These are phyloP conservation scores for Spilogale gracilis DNA, from an alignment of 2,113 vertebrate genomes.

Conservation along the genomic window DNA sequence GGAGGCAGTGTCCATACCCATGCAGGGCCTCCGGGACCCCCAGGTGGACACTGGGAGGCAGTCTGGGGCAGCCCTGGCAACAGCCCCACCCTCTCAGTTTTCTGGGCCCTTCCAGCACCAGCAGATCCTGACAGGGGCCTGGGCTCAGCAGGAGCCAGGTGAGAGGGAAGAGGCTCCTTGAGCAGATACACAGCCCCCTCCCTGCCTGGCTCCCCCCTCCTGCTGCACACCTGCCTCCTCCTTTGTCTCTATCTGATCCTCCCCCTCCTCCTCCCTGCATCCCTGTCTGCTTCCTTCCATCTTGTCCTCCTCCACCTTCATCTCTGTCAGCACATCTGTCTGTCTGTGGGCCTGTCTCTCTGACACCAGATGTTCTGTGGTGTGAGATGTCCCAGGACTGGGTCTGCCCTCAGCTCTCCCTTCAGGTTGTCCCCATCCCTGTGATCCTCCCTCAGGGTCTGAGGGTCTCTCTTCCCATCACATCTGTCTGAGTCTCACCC, in stretches of 20 bases:
- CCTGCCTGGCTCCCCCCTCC: too few species aligned
- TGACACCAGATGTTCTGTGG: constrained; percentile 11
- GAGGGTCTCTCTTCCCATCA: constrained; percentile 27
- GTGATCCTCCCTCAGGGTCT: not conserved
- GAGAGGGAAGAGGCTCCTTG: too few species aligned
- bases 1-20: too few species aligned
- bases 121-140: too few species aligned
- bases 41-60: too few species aligned
- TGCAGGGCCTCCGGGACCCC: too few species aligned
- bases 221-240: constrained; percentile 71
- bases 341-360: not conserved
- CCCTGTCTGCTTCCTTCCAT: not conserved
- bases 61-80: too few species aligned
- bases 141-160: too few species aligned
- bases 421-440: not conserved
- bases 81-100: too few species aligned
- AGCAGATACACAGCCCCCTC: too few species aligned
- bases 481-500: constrained; percentile 1
- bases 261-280: constrained; percentile 76
- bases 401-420: not conserved
- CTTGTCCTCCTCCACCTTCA: not conserved
- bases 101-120: too few species aligned
- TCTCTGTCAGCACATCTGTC: not conserved
- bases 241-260: not conserved
- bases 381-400: constrained; percentile 20